These are phyloP conservation scores for Bimastos eiseni DNA, from an alignment of 2,888 invertebrate genomes.

Conservation along the genomic window DNA sequence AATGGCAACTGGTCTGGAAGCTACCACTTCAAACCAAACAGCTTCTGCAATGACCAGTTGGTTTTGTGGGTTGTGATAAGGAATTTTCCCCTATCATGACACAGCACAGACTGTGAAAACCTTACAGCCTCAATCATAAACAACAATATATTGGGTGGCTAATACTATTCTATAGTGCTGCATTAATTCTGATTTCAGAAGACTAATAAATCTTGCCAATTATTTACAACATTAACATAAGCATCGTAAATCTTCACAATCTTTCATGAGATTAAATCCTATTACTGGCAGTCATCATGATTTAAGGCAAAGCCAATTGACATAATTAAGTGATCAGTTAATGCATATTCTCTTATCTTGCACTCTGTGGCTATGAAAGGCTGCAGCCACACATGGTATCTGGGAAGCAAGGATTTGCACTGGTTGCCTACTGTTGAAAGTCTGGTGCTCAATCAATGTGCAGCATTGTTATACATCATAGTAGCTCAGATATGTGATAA, in stretches of 20 bases:
- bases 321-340: no score
- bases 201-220: background rate
- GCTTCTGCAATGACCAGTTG: background rate
- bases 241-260: background rate
- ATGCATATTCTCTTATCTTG: no score
- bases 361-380: no score
- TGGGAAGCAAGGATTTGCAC: no score
- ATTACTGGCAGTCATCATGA: background rate
- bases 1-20: background rate
- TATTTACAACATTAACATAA: background rate
- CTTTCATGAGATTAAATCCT: background rate
- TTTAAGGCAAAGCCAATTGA: background rate
- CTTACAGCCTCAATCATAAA: background rate
- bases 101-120: background rate
- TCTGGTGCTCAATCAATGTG: no score
- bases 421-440: no score
- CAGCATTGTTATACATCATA: no score
- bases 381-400: no score
- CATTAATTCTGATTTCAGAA: background rate
- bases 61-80: slow-evolving; percentile 20
- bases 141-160: no score
- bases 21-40: background rate
- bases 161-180: no score
- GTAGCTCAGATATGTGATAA: background rate
- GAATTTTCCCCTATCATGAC: background rate